A percentile compares a stretch with the other conserved stretches of the same genome.
Conservation (phyloP, 1,140 invertebrate genomes). For the Drosophila paulistorum region DNA sequence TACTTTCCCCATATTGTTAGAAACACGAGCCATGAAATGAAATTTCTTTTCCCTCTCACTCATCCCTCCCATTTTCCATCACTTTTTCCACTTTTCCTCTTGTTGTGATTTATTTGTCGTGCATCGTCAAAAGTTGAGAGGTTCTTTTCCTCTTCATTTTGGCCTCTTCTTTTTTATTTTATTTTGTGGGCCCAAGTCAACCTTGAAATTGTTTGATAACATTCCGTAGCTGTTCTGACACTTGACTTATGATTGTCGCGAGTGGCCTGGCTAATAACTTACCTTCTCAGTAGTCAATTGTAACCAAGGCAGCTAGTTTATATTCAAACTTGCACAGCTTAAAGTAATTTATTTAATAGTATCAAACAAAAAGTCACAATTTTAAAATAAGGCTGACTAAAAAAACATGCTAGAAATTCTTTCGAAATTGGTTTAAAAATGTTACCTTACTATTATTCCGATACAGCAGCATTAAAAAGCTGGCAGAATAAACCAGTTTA, state of each 20-base stretch:
- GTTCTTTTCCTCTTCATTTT: constrained; percentile 21
- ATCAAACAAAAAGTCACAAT: no score
- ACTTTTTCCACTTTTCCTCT: background rate
- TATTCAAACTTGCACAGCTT: constrained; percentile 31
- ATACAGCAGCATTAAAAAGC: no score
- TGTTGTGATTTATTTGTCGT: constrained; percentile 64
- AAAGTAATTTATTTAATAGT: constrained; percentile 32
- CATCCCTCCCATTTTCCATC: background rate
- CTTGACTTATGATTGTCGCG: constrained; percentile 63
- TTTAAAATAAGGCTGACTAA: no score
- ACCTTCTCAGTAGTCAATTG: background rate
- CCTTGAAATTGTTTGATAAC: constrained; percentile 78
- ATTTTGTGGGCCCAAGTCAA: constrained; percentile 46
- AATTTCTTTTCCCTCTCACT: background rate
- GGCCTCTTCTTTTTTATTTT: background rate
- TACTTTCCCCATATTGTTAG: constrained; percentile 52
- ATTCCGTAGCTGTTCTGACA: constrained; percentile 66
- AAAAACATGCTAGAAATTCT: no score
- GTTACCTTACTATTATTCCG: no score
- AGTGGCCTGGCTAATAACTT: constrained; percentile 57
- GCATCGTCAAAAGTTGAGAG: constrained; percentile 42
- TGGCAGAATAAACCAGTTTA: no score
- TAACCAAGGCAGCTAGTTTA: constrained; percentile 8
- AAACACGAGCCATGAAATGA: constrained; percentile 25
- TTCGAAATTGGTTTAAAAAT: no score